Evolutionary conservation across 2,113 vertebrate species (phyloP).

Genomic region (Ammodytes dubius): DNA sequence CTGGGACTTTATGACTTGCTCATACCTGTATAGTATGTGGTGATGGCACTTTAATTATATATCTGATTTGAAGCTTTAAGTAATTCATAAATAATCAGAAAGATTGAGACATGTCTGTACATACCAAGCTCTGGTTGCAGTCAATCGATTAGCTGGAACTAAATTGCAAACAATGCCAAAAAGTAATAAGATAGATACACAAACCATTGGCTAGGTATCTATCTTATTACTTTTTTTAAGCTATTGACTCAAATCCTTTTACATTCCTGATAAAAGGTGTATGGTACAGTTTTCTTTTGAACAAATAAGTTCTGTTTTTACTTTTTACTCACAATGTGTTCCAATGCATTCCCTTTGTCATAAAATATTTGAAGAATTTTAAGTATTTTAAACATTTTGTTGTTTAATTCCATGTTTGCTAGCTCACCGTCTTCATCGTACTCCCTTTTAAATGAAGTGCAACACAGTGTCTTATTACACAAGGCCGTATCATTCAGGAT

Average conservation of each 20-base stretch:
- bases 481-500: neutral
- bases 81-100: slow-evolving; percentile 33
- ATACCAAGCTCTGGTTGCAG: slow-evolving; percentile 4
- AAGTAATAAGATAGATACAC: too few species aligned
- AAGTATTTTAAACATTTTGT: neutral
- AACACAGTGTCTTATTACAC: neutral
- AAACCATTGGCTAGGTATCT: neutral
- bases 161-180: slow-evolving; percentile 14
- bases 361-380: neutral
- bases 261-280: neutral
- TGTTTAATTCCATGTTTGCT: neutral
- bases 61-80: slow-evolving; percentile 44
- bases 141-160: slow-evolving; percentile 18
- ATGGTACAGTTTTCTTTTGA: neutral
- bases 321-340: neutral
- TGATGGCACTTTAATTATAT: slow-evolving; percentile 9
- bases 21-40: neutral
- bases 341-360: neutral
- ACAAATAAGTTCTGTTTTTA: neutral
- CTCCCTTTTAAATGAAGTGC: neutral
- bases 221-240: neutral
- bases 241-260: neutral
- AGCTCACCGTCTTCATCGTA: too few species aligned
- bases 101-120: slow-evolving; percentile 21
- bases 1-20: slow-evolving; percentile 37